Evolutionary conservation across 1,140 invertebrate species (phyloP), one percentile per base, ranked within the genome.

Genomic region (Sminthurinus signatus): DNA sequence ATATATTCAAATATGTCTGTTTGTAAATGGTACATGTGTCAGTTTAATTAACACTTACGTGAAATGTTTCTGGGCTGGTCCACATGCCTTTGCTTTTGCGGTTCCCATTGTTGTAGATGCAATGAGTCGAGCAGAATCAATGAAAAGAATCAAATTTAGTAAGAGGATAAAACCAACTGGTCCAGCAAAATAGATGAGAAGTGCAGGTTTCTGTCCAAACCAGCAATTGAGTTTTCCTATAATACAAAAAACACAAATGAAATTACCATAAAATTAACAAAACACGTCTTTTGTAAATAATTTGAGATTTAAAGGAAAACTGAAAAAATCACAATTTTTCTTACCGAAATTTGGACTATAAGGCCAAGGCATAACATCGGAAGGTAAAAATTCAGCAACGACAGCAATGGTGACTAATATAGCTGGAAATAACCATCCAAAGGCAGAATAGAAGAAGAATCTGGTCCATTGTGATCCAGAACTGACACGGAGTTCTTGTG

Each of bases 171-270:
- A 56, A 1, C 73, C 75, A 19, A 83, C 70, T 0, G 83, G 83
- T 0, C 76, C 73, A 1, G 78, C 79, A 65, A 84, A 84, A 70
- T 81, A 82, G 1, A 81, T 68, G 1, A 82, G 70, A 14, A 84
- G 75, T 0, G 80, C 78, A 63, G 75, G 74, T 15, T 79, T 75
- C 28, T 78, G 75, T 4, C 76, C 77, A 72, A 83, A 82, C 81
- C 84, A 86, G 68, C 81, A 83, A 8, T 75, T 72, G 21, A 75
- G 64, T 14, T 72, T 68, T 1, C 79, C 81, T 75, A 31, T 56
- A 56, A 4, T 73, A 60, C 12, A 62, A 39, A 2, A n/a, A n/a
- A n/a, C n/a, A n/a, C n/a, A n/a, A n/a, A n/a, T n/a, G n/a, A n/a
- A n/a, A n/a, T n/a, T n/a, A n/a, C n/a, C n/a, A n/a, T n/a, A n/a